Base-by-base conservation (phyloP, 2,888 invertebrate species). In the Cyrtodaria siliqua region DNA sequence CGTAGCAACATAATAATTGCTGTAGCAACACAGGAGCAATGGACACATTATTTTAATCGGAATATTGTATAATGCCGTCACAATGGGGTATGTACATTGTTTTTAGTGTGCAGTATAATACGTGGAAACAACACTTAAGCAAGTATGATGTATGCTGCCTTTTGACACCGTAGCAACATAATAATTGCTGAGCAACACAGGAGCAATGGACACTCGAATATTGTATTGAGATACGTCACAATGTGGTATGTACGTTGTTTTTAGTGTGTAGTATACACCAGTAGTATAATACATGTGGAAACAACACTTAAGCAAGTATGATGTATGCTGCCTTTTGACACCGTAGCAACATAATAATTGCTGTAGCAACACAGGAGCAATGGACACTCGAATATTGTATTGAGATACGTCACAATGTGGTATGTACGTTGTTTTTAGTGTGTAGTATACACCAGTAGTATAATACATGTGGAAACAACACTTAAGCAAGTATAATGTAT, bases 61-160 rank as follows among this genome's bases (percentile, higher is more conserved):
- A 18, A 14, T 49, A 6, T 49, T 49, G n/a, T n/a, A n/a, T n/a
- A n/a, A n/a, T n/a, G n/a, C n/a, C n/a, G n/a, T n/a, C n/a, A n/a
- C n/a, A n/a, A n/a, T n/a, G n/a, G n/a, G n/a, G n/a, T n/a, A n/a
- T n/a, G n/a, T n/a, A n/a, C n/a, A n/a, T n/a, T n/a, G n/a, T n/a
- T n/a, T 49, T 6, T 49, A 49, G 18, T n/a, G 49, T 14, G 38
- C 20, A 49, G 9, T 24, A 23, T 26, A 9, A 53, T 26, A 23
- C 8, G 53, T 53, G 53, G 53, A 53, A n/a, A 26, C 42, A 59
- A 24, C 47, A 70, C n/a, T 24, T 38, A n/a, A n/a, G 40, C 40
- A 38, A 38, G 40, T 49, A 55, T 53, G 4, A 47, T 70, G 3
- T 70, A 61, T 62, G 70, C 70, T 60, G 42, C 42, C 20, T 42